Evolutionary conservation across 37 sponge, comb jelly and placozoan species (phyloP).

Genomic region (Petrosia ficiformis): DNA sequence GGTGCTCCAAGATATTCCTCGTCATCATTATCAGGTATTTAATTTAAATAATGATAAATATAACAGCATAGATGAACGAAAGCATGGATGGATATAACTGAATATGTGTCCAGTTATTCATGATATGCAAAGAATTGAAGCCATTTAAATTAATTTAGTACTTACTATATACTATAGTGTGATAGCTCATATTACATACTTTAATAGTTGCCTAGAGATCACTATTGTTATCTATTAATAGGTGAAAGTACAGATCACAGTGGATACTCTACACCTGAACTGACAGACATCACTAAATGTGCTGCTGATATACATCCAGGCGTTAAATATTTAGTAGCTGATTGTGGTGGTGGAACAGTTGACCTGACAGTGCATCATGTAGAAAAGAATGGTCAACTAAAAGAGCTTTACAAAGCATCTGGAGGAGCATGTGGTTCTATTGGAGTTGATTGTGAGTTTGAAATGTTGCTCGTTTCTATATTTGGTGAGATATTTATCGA

Average conservation of each 20-base stretch:
- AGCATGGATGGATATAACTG: too few relatives aligned
- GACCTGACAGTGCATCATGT: slow-evolving; percentile 75
- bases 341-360: slow-evolving; percentile 80
- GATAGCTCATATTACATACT: too few relatives aligned
- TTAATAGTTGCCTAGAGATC: too few relatives aligned
- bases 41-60: too few relatives aligned
- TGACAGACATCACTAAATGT: too few relatives aligned
- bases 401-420: slow-evolving; percentile 66
- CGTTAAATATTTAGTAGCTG: slow-evolving; percentile 63
- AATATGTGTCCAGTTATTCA: neutral
- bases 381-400: slow-evolving; percentile 30
- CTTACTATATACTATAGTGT: too few relatives aligned
- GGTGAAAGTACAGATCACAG: too few relatives aligned
- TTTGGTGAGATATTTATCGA: slow-evolving; percentile 60
- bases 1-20: slow-evolving; percentile 25
- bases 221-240: too few relatives aligned
- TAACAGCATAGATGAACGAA: too few relatives aligned
- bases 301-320: slow-evolving; percentile 38
- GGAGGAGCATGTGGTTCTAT: slow-evolving; percentile 81
- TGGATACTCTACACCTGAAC: neutral
- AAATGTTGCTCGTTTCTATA: slow-evolving; percentile 47
- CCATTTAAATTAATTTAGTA: too few relatives aligned
- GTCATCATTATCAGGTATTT: neutral
- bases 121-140: too few relatives aligned
- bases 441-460: slow-evolving; percentile 76